Percentiles rank a stretch among this genome's conserved stretches.
Evolutionary conservation across 2,888 invertebrate species (phyloP).

Genomic region (Neoitamus cyanurus): DNA sequence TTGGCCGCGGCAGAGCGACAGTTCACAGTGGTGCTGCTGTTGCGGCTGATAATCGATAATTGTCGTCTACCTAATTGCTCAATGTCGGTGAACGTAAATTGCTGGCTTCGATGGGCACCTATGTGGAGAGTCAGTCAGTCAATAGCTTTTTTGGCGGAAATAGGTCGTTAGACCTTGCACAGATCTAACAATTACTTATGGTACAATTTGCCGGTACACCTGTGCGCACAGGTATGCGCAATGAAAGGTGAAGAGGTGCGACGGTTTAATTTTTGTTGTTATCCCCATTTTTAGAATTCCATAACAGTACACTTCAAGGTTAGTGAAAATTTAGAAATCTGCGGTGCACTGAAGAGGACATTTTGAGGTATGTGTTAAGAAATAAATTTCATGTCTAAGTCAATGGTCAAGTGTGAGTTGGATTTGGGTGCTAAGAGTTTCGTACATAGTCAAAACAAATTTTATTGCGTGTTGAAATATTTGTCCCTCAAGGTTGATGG

Average conservation of each 20-base stretch:
- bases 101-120: not conserved
- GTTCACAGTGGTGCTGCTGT: no score
- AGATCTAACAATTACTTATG: not conserved
- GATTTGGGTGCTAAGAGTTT: no score
- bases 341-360: no score
- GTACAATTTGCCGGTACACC: not conserved
- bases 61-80: not conserved
- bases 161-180: not conserved
- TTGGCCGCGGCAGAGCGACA: not conserved
- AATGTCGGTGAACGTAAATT: slow-evolving; percentile 16
- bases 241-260: not conserved
- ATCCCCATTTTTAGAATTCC: not conserved
- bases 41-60: not conserved
- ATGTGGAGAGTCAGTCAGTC: not conserved
- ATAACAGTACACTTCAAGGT: not conserved
- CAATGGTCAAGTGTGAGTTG: no score
- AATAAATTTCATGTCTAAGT: no score
- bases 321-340: not conserved
- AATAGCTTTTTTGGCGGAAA: not conserved
- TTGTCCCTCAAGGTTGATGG: no score
- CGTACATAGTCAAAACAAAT: no score
- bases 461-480: no score
- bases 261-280: not conserved
- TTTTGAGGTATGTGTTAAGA: no score
- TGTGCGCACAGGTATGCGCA: not conserved